Conservation (phyloP, 2,888 invertebrate genomes). For the Platycheirus albimanus region DNA sequence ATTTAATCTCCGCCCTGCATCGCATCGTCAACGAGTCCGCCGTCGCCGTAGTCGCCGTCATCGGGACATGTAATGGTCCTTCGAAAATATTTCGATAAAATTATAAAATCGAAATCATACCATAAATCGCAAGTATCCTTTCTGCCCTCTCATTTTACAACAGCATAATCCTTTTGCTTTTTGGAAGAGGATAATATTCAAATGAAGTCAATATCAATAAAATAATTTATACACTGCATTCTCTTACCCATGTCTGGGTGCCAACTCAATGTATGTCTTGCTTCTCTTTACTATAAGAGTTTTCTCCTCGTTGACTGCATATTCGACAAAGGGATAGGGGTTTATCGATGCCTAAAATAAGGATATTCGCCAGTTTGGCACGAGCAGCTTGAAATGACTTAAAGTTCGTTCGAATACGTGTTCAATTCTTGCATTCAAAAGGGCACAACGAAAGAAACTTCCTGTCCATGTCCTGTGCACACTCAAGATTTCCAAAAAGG, state of each 20-base stretch:
- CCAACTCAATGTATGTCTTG: neutral
- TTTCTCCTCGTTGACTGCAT: neutral
- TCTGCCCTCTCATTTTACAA: neutral
- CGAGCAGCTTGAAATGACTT: slow-evolving; percentile 56
- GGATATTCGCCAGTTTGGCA: slow-evolving; percentile 66
- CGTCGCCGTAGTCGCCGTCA: no score
- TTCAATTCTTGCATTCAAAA: slow-evolving; percentile 44
- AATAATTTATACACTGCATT: slow-evolving; percentile 56
- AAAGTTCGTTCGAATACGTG: slow-evolving; percentile 64
- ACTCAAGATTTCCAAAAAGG: neutral
- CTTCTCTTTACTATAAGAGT: slow-evolving; percentile 6
- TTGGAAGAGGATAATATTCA: slow-evolving; percentile 53
- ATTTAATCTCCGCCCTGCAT: no score
- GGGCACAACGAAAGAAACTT: slow-evolving; percentile 13
- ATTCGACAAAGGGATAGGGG: slow-evolving; percentile 29
- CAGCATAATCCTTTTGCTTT: slow-evolving; percentile 55
- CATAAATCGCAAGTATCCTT: slow-evolving; percentile 41
- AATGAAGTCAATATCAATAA: slow-evolving; percentile 73
- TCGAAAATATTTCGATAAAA: slow-evolving; percentile 58
- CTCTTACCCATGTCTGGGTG: slow-evolving; percentile 26
- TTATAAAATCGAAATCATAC: slow-evolving; percentile 69
- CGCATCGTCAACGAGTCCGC: no score
- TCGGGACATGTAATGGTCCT: no score
- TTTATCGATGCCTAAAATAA: slow-evolving; percentile 63
- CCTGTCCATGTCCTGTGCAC: slow-evolving; percentile 61